Evolutionary conservation across 2,888 invertebrate genomes (phyloP).

Genomic region (Caenorhabditis parvicauda): DNA sequence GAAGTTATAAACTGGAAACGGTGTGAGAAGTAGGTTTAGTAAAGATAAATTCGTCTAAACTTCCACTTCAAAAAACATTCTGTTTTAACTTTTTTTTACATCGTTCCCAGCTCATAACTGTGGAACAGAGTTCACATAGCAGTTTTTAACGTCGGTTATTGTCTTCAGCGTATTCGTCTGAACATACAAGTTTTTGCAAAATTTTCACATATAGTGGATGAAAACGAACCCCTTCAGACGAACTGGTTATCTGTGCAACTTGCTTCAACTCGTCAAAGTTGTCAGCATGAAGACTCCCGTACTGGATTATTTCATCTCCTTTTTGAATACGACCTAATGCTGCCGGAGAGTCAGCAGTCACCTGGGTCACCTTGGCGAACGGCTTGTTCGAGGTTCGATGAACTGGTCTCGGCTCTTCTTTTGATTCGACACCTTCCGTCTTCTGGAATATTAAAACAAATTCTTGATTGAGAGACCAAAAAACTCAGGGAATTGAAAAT

Average conservation of each 20-base stretch:
- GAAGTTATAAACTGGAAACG: no score
- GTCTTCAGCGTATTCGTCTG: no score
- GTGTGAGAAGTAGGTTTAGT: no score
- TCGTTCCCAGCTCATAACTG: no score
- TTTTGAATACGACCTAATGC: conserved; percentile 31
- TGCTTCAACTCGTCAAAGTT: conserved; percentile 46
- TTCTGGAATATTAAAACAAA: no score
- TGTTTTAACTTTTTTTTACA: no score
- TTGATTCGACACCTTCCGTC: conserved; percentile 9
- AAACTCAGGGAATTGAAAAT: no score
- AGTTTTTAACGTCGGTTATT: no score
- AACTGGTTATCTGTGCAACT: conserved; percentile 37
- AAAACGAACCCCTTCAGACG: conserved; percentile 37
- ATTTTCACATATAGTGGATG: neutral
- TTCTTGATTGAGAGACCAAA: no score
- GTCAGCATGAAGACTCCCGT: conserved; percentile 50
- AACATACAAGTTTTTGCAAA: neutral
- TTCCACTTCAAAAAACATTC: neutral
- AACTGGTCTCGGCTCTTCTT: conserved; percentile 17
- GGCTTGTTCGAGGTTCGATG: conserved; percentile 48
- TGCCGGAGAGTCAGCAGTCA: conserved; percentile 39
- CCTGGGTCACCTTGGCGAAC: conserved; percentile 34
- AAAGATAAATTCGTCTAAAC: neutral
- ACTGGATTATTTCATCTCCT: conserved; percentile 54
- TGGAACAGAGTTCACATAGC: no score